A percentile compares a stretch with the other conserved stretches of the same genome.
Evolutionary conservation across 2,888 invertebrate species (phyloP).

Genomic region (Globia sparganii): DNA sequence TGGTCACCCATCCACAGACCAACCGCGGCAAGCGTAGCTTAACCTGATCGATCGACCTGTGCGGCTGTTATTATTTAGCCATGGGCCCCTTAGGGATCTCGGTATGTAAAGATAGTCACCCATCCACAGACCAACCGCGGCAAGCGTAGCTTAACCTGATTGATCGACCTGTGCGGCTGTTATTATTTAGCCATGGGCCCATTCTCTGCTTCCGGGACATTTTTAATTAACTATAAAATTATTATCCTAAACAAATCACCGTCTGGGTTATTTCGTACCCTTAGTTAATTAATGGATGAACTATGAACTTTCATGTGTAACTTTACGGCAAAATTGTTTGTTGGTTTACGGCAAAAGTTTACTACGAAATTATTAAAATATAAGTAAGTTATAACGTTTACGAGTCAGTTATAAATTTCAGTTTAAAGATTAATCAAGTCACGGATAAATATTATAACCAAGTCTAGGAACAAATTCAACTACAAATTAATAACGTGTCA

Average conservation of each 20-base stretch:
- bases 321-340: neutral
- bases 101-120: no score
- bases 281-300: constrained; percentile 17
- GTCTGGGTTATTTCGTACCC: constrained; percentile 4
- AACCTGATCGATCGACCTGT: no score
- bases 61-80: no score
- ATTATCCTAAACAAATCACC: constrained; percentile 30
- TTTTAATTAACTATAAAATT: constrained; percentile 19
- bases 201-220: no score
- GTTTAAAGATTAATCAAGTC: neutral
- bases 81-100: no score
- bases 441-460: neutral
- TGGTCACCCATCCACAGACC: no score
- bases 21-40: no score
- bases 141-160: no score
- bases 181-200: no score
- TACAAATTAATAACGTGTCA: neutral
- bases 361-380: neutral
- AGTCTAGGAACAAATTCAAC: neutral
- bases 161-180: no score
- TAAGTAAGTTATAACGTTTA: neutral
- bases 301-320: neutral
- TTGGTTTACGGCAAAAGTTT: neutral
- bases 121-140: no score
- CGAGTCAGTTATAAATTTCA: neutral